Evolutionary conservation across 2,113 vertebrate genomes (phyloP).

Genomic region (Hippocampus guttulatus): DNA sequence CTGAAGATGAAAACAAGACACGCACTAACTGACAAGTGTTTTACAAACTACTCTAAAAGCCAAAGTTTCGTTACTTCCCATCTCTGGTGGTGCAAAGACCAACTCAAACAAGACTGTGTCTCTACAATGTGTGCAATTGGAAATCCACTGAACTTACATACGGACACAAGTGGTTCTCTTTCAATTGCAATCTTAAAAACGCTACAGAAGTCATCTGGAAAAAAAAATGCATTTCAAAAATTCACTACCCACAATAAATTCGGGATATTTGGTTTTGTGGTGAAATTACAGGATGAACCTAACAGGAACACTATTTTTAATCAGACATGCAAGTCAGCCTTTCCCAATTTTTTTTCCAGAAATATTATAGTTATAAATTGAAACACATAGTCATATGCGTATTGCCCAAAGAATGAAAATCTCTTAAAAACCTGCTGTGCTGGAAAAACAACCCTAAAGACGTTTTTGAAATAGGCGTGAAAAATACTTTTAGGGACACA

Average conservation of each 20-base stretch:
- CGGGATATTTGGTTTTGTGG: neutral
- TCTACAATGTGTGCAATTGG: neutral
- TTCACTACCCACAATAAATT: neutral
- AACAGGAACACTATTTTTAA: too few species aligned
- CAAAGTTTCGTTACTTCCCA: neutral
- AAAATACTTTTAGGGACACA: too few species aligned
- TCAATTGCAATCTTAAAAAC: conserved; percentile 17
- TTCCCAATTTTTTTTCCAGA: too few species aligned
- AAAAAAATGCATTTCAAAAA: conserved; percentile 29
- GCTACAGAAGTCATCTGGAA: conserved; percentile 28
- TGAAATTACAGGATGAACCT: neutral
- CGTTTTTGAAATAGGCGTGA: too few species aligned
- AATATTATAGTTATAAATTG: too few species aligned
- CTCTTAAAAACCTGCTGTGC: too few species aligned
- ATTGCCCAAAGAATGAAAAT: too few species aligned
- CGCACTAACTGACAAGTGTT: conserved; percentile 41
- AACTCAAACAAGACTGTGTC: neutral
- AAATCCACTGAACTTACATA: neutral
- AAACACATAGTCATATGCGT: too few species aligned
- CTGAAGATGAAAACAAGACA: conserved; percentile 29
- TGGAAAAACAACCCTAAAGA: too few species aligned
- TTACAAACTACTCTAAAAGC: conserved; percentile 37
- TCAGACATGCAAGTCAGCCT: too few species aligned
- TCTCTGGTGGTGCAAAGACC: neutral
- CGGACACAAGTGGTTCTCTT: conserved; percentile 8